These are phyloP conservation scores for Symphodus melops DNA, from an alignment of 2,113 vertebrate species.

Conservation along the genomic window DNA sequence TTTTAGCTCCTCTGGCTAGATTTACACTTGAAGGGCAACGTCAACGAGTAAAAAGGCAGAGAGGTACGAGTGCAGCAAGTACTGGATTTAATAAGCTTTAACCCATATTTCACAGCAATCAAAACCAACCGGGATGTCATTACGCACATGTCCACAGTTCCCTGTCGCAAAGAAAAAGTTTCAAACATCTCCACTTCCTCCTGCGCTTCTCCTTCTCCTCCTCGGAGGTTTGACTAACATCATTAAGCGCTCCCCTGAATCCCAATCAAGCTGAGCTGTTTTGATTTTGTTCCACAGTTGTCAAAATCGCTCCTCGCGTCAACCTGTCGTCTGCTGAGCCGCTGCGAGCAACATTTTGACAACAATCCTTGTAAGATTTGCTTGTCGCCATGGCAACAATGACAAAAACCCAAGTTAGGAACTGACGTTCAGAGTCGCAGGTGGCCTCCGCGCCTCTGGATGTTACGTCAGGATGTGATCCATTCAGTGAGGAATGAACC, in stretches of 20 bases:
- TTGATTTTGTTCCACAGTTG: constrained; percentile 22
- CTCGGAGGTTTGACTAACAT: background rate
- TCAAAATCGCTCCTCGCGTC: constrained; percentile 19
- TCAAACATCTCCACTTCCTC: background rate
- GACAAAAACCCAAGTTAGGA: constrained; percentile 5
- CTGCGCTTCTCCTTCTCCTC: constrained; percentile 1
- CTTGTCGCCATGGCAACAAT: constrained; percentile 52
- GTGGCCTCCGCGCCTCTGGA: background rate
- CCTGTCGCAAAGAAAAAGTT: background rate
- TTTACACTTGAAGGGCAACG: constrained; percentile 42
- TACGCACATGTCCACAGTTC: background rate
- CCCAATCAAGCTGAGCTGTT: constrained; percentile 36
- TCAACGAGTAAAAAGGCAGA: constrained; percentile 14
- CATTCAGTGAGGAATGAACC: no score
- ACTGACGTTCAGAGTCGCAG: constrained; percentile 9
- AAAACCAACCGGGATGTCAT: background rate
- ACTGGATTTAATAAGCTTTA: background rate
- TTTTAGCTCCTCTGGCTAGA: constrained; percentile 48
- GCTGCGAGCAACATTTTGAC: constrained; percentile 37
- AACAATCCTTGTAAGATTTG: constrained; percentile 38
- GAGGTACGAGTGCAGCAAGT: constrained; percentile 18
- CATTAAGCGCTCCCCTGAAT: constrained; percentile 10
- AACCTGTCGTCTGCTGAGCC: constrained; percentile 27
- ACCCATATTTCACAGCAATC: background rate
- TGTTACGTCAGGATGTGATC: background rate